A percentile compares a stretch with the other conserved stretches of the same genome.
Evolutionary conservation across 2,113 vertebrate species (phyloP).

Genomic region (Lagopus leucura): DNA sequence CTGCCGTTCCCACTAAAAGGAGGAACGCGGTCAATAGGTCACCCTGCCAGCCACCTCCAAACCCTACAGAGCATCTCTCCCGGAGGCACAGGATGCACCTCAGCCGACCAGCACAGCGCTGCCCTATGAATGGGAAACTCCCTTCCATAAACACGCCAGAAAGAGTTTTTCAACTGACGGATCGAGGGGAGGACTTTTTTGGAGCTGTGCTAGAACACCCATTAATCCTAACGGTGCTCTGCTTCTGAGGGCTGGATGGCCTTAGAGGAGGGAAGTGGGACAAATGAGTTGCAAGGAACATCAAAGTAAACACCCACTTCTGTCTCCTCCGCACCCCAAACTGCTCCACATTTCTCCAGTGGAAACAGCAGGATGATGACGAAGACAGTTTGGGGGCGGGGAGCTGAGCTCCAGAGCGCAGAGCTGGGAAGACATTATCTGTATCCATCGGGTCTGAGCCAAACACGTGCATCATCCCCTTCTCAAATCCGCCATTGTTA

Average conservation of each 20-base stretch:
- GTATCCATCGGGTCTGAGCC: neutral
- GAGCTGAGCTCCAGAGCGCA: neutral
- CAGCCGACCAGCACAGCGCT: neutral
- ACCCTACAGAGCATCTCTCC: neutral
- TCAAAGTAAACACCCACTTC: neutral
- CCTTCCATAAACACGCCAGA: conserved; percentile 12
- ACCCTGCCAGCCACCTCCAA: neutral
- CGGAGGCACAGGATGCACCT: neutral
- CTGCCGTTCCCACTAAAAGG: conserved; percentile 28
- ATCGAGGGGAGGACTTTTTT: neutral
- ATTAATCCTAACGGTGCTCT: neutral
- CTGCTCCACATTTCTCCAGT: neutral
- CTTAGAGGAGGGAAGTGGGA: neutral
- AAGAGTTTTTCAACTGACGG: neutral
- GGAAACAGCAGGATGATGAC: neutral
- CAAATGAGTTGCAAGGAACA: neutral
- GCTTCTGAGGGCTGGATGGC: neutral
- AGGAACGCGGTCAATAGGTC: conserved; percentile 29
- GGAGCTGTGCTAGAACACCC: neutral
- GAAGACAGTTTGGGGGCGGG: neutral
- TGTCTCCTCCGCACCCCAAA: neutral
- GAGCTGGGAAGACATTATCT: neutral
- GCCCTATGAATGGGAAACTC: conserved; percentile 33
- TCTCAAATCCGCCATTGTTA: neutral
- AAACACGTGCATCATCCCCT: neutral